Conservation (phyloP, 2,113 vertebrate species). For the Oryzias melastigma region DNA sequence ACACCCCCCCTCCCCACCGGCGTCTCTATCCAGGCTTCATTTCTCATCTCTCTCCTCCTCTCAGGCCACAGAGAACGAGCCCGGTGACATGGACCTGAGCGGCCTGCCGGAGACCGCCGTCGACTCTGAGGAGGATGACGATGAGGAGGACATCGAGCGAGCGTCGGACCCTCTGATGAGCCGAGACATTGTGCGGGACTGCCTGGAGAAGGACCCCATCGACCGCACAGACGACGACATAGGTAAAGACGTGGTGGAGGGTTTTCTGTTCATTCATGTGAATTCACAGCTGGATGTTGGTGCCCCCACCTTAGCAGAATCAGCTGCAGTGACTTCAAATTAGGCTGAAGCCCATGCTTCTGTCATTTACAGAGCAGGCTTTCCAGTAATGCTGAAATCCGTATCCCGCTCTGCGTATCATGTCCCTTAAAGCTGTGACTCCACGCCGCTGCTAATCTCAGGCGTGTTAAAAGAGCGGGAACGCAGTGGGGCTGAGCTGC, state of each 20-base stretch:
- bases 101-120: conserved; percentile 98
- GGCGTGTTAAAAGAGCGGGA: conserved; percentile 13
- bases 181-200: conserved; percentile 95
- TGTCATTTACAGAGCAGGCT: conserved; percentile 10
- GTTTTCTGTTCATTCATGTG: neutral
- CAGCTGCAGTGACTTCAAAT: conserved; percentile 20
- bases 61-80: conserved; percentile 96
- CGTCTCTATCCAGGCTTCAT: neutral
- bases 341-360: conserved; percentile 11
- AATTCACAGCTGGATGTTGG: too few relatives aligned
- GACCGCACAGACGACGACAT: conserved; percentile 98
- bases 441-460: conserved; percentile 30
- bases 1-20: neutral
- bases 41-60: neutral
- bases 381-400: conserved; percentile 50
- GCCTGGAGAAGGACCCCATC: conserved; percentile 97
- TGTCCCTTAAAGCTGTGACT: conserved; percentile 40
- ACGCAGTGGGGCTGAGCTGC: conserved; percentile 25
- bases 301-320: conserved; percentile 21
- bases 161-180: conserved; percentile 97
- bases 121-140: conserved; percentile 97
- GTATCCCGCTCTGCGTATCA: conserved; percentile 16
- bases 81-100: conserved; percentile 98
- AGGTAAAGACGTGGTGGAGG: conserved; percentile 74
- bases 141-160: conserved; percentile 97